These are phyloP conservation scores for Cyanistes caeruleus DNA, from an alignment of 2,113 vertebrate genomes.

Conservation along the genomic window DNA sequence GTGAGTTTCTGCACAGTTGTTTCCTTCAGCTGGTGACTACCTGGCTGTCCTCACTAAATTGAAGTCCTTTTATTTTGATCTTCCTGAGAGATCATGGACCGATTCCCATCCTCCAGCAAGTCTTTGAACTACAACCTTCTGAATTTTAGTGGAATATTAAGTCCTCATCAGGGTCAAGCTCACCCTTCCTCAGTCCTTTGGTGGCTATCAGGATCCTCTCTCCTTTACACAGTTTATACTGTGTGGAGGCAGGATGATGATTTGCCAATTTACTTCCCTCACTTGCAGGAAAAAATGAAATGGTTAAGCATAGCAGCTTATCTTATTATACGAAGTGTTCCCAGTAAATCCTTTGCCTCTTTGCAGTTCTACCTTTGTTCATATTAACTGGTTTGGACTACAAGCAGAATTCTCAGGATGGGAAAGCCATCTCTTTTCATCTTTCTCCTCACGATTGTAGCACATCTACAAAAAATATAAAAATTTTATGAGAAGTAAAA, in stretches of 20 bases:
- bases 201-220: neutral
- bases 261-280: neutral
- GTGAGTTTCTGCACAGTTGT: neutral
- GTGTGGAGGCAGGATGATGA: neutral
- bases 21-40: neutral
- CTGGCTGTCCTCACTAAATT: neutral
- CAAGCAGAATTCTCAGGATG: neutral
- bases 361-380: neutral
- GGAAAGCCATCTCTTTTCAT: neutral
- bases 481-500: neutral
- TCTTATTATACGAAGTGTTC: neutral
- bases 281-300: neutral
- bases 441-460: neutral
- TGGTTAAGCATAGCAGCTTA: neutral
- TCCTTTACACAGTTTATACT: neutral
- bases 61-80: neutral
- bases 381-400: neutral
- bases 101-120: neutral
- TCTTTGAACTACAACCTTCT: neutral
- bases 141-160: neutral
- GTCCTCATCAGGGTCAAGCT: neutral
- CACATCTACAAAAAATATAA: neutral
- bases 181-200: neutral
- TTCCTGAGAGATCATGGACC: neutral
- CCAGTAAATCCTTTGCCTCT: neutral